Conservation (phyloP, 2,797 vertebrate genomes). For the Sebastes steindachneri region DNA sequence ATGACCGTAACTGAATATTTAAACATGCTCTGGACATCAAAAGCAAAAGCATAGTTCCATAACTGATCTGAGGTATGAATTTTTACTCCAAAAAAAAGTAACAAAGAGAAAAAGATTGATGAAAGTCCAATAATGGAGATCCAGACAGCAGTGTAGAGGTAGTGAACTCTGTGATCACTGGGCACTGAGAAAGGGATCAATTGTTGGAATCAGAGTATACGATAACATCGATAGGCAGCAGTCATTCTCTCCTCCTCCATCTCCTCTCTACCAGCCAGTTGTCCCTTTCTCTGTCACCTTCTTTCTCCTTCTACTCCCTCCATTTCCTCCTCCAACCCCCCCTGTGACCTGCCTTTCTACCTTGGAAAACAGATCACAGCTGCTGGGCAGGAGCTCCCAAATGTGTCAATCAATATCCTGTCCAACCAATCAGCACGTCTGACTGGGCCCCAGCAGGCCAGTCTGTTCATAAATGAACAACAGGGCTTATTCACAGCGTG, state of each 20-base stretch:
- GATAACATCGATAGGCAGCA: constrained; percentile 35
- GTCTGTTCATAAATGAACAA: constrained; percentile 34
- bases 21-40: neutral
- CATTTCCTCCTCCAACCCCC: neutral
- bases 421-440: constrained; percentile 50
- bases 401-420: constrained; percentile 72
- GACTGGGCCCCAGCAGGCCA: constrained; percentile 48
- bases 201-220: constrained; percentile 3
- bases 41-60: neutral
- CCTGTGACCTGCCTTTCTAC: constrained; percentile 28
- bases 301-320: constrained; percentile 8
- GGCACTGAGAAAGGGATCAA: constrained; percentile 27
- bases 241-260: constrained; percentile 12
- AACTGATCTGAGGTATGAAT: neutral
- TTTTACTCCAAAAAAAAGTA: neutral
- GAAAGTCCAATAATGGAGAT: neutral
- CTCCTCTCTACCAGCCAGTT: neutral
- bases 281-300: neutral
- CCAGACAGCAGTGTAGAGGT: constrained; percentile 9
- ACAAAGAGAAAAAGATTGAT: neutral
- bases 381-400: constrained; percentile 56
- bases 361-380: constrained; percentile 65
- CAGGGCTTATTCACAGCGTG: constrained; percentile 18
- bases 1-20: neutral
- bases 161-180: constrained; percentile 9